These are phyloP conservation scores for Microtus montanus DNA, from an alignment of 2,113 vertebrate species.

Conservation along the genomic window DNA sequence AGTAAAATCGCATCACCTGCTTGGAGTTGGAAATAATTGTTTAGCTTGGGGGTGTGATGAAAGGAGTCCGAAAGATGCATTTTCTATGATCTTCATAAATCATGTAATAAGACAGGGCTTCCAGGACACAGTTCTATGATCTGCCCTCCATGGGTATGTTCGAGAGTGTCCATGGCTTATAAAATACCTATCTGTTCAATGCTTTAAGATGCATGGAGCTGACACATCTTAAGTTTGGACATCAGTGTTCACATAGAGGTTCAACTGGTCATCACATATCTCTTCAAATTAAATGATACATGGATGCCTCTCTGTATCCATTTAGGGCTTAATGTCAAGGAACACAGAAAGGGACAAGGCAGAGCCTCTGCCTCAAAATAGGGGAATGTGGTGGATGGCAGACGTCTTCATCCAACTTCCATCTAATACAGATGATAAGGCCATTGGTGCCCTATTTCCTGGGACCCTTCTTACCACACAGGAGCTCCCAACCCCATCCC, in stretches of 20 bases:
- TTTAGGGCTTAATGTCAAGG: background rate
- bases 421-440: background rate
- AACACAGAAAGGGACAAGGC: background rate
- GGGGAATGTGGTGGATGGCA: background rate
- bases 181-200: constrained; percentile 21
- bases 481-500: background rate
- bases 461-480: background rate
- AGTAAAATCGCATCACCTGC: constrained; percentile 57
- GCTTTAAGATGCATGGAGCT: background rate
- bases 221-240: constrained; percentile 8
- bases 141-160: background rate
- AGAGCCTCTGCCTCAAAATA: background rate
- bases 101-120: background rate
- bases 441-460: background rate
- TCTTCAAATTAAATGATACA: constrained; percentile 4
- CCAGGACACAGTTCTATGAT: constrained; percentile 2
- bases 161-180: background rate
- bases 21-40: constrained; percentile 35
- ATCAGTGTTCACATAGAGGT: background rate
- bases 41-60: constrained; percentile 15
- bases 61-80: constrained; percentile 19
- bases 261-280: background rate
- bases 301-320: background rate
- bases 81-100: constrained; percentile 51
- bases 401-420: background rate